These are phyloP conservation scores for Platorchestia sp. DNA, from an alignment of 1,140 invertebrate genomes.

Conservation along the genomic window DNA sequence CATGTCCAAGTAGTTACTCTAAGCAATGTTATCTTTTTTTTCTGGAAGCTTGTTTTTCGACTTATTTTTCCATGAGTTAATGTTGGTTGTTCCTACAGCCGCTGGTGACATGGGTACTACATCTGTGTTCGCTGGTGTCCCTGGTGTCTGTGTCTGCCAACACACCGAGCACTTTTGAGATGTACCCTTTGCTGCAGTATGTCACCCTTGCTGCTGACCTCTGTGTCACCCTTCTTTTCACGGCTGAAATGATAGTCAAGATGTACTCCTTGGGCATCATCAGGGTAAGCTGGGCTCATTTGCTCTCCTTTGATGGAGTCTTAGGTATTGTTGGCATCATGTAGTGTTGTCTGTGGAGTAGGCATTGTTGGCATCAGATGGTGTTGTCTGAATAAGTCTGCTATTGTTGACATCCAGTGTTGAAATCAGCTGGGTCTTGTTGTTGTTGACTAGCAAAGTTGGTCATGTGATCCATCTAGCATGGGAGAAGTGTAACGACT, in stretches of 20 bases:
- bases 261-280: conserved; percentile 95
- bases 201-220: conserved; percentile 91
- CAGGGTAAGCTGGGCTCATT: conserved; percentile 76
- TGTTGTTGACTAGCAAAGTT: no score
- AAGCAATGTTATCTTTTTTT: no score
- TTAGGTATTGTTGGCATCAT: no score
- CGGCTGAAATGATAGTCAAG: conserved; percentile 97
- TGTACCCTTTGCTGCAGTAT: conserved; percentile 84
- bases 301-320: not conserved
- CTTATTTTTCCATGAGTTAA: no score
- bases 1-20: no score
- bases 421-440: no score
- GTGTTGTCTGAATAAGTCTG: no score
- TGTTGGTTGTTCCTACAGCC: conserved; percentile 74
- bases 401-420: no score
- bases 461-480: no score
- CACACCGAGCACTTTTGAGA: conserved; percentile 94
- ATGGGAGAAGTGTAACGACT: no score
- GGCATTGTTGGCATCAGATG: no score
- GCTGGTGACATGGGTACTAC: conserved; percentile 91
- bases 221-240: conserved; percentile 91
- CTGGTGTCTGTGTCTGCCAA: conserved; percentile 95
- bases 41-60: not conserved
- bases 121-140: conserved; percentile 90
- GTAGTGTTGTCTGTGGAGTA: no score